Base-by-base conservation (phyloP, 2,797 vertebrate genomes). In the Labeo calbasu region DNA sequence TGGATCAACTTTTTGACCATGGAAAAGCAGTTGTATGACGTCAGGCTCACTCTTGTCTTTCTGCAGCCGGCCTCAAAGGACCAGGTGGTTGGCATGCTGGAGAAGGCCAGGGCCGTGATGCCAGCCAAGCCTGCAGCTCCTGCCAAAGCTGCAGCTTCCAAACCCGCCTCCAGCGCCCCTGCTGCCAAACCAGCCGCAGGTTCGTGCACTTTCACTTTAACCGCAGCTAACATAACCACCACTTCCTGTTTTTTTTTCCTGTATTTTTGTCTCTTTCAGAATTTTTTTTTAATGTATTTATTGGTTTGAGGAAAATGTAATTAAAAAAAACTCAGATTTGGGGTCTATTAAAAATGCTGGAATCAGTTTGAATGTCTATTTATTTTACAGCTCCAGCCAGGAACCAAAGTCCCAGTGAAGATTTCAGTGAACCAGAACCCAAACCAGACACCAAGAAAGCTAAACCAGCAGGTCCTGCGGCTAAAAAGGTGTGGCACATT, bases 61-160 rank as follows among this genome's bases (percentile, higher is more conserved):
- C n/a, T 87, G 1, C 91, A 99, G 98, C 93, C 96, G 28, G 91
- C 97, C 86, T 99, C 98, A 12, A 99, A 98, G 94, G 98, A 99
- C 92, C 97, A 98, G 87, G 97, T 99, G 78, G 71, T 97, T 53
- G 92, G 91, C 89, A 95, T 98, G 96, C 93, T 99, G 91, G 98
- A 99, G 84, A 99, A 99, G 88, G 98, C 97, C 85, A 95, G 97
- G 92, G 91, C 96, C 0, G 94, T 96, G 83, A 96, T 99, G 97
- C 98, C 98, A 23, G 95, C 95, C 84, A 99, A 98, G 92, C 97
- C 95, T 57, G 94, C 93, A 69, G 94, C 94, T 68, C 94, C 95
- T 83, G 89, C 94, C 86, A 96, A 95, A 89, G 91, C 95, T 65
- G 88, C 91, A 21, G 90, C 94, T 81, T 93, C 94, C 78, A 96